These are phyloP conservation scores for Paraescarpia echinospica DNA, from an alignment of 1,140 invertebrate genomes.

Conservation along the genomic window DNA sequence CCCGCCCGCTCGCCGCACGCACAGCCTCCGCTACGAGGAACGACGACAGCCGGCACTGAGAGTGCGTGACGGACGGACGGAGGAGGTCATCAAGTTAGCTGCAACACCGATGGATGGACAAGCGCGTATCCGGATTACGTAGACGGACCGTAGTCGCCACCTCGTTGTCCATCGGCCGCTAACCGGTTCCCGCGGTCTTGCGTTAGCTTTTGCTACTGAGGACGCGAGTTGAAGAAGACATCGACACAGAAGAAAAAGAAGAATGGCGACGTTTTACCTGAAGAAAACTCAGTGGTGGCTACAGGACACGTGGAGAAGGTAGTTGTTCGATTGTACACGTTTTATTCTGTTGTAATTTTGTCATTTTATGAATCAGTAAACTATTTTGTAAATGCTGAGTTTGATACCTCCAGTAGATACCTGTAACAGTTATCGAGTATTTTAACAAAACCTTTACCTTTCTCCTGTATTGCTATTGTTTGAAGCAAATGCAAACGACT, in stretches of 20 bases:
- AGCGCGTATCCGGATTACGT: background rate
- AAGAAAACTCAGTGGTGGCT: background rate
- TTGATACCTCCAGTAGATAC: too few species aligned
- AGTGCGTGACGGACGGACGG: background rate
- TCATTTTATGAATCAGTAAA: background rate
- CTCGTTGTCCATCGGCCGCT: background rate
- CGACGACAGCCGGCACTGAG: background rate
- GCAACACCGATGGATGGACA: background rate
- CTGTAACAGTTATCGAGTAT: too few species aligned
- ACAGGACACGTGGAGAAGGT: background rate
- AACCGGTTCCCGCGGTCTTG: background rate
- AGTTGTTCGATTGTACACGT: background rate
- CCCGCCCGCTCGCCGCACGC: background rate
- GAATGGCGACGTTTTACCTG: background rate
- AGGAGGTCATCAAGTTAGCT: background rate
- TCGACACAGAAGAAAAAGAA: background rate
- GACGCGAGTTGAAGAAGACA: background rate
- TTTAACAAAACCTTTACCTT: too few species aligned
- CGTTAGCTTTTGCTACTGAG: background rate
- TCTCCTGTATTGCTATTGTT: too few species aligned
- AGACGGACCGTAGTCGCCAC: background rate
- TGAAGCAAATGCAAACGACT: too few species aligned
- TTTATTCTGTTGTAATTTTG: background rate
- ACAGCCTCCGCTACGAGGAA: background rate
- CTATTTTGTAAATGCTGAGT: background rate